Conservation (phyloP, 2,113 vertebrate species). For the human region DNA sequence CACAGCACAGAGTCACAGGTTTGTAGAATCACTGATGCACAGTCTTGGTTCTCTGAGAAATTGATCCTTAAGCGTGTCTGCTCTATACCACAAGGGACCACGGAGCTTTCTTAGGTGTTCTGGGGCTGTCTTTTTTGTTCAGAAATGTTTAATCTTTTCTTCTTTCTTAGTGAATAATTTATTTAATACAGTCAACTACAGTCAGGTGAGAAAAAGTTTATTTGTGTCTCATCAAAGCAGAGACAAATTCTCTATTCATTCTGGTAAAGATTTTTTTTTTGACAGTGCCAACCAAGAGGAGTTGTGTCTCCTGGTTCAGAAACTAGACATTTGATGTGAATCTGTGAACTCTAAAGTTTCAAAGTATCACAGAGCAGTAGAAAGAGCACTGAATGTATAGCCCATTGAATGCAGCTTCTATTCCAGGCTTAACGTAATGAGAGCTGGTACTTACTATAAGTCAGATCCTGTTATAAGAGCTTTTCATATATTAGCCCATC, state of each 20-base stretch:
- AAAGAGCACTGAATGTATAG: not conserved
- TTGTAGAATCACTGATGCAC: not conserved
- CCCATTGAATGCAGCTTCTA: not conserved
- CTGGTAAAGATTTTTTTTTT: not conserved
- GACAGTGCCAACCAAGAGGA: not conserved
- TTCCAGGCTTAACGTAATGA: not conserved
- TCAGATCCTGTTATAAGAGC: not conserved
- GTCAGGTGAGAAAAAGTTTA: not conserved
- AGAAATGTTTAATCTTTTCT: constrained; percentile 35
- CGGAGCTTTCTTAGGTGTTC: not conserved
- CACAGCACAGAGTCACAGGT: not conserved
- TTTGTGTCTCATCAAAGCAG: constrained; percentile 36
- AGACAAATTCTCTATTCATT: not conserved
- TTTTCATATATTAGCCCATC: not conserved
- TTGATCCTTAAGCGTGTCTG: constrained; percentile 34
- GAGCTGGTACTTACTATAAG: not conserved
- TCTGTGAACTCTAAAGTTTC: not conserved
- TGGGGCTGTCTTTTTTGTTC: not conserved
- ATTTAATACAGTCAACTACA: constrained; percentile 44
- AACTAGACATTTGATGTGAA: not conserved
- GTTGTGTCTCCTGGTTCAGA: not conserved
- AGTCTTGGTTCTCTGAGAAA: constrained; percentile 3
- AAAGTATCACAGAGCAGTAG: not conserved
- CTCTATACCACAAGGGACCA: not conserved
- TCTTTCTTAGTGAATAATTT: constrained; percentile 65